These are phyloP conservation scores for Mormoops blainvillei DNA, from an alignment of 2,113 vertebrate genomes.

Conservation along the genomic window DNA sequence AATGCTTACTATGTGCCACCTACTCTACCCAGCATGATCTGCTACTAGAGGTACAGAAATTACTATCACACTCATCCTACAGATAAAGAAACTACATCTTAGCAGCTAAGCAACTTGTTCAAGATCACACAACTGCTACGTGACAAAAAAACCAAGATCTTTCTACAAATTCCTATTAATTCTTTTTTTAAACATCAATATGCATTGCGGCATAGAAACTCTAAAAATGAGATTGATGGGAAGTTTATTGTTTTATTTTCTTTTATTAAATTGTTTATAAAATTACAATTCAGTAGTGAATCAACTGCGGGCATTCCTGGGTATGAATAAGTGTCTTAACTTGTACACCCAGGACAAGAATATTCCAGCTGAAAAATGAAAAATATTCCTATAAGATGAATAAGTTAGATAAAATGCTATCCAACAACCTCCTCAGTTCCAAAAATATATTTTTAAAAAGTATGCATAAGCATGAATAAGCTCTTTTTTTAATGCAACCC, in stretches of 20 bases:
- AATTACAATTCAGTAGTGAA: not conserved
- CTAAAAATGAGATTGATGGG: not conserved
- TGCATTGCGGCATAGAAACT: not conserved
- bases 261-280: not conserved
- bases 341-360: not conserved
- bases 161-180: not conserved
- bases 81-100: not conserved
- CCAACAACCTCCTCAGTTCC: not conserved
- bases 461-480: not conserved
- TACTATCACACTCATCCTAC: not conserved
- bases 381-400: not conserved
- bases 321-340: not conserved
- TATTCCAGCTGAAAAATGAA: not conserved
- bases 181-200: not conserved
- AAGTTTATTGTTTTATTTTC: not conserved
- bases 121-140: not conserved
- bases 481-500: not conserved
- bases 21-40: not conserved
- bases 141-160: not conserved
- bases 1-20: not conserved
- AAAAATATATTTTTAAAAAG: not conserved
- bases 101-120: not conserved
- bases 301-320: not conserved
- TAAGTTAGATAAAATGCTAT: not conserved
- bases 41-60: not conserved